Conservation (phyloP, 2,113 vertebrate species). For the Cisticola juncidis region DNA sequence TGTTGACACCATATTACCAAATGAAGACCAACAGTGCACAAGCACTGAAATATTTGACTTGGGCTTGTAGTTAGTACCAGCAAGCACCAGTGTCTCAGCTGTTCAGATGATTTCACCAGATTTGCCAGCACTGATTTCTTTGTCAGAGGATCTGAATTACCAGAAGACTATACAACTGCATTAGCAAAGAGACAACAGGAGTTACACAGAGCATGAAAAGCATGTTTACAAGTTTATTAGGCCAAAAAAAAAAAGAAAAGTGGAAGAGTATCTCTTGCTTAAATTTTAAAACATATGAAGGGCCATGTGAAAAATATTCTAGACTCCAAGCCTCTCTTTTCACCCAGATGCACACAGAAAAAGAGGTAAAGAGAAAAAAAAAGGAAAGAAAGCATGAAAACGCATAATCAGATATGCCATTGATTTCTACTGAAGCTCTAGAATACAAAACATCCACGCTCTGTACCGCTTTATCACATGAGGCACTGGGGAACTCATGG, state of each 20-base stretch:
- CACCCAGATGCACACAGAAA: background rate
- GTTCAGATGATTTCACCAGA: background rate
- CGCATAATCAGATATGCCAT: background rate
- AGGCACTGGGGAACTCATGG: background rate
- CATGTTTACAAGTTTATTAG: constrained; percentile 51
- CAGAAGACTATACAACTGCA: background rate
- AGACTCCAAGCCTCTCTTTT: background rate
- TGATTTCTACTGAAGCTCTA: constrained; percentile 5
- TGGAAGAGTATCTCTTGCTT: background rate
- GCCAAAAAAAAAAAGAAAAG: background rate
- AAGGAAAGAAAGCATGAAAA: background rate
- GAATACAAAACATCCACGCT: background rate
- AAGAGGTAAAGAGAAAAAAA: background rate
- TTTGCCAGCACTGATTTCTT: background rate
- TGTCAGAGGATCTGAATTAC: background rate
- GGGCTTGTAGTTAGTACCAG: background rate
- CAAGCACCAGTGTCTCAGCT: background rate
- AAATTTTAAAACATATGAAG: background rate
- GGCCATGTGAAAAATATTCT: background rate
- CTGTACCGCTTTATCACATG: background rate
- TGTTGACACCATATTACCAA: background rate
- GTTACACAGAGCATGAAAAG: constrained; percentile 30
- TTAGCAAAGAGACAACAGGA: constrained; percentile 8
- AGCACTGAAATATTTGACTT: background rate
- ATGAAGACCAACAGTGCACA: background rate